Evolutionary conservation across 2,888 invertebrate genomes (phyloP), one percentile per base, ranked within the genome.

Genomic region (Temnothorax unifasciatus): DNA sequence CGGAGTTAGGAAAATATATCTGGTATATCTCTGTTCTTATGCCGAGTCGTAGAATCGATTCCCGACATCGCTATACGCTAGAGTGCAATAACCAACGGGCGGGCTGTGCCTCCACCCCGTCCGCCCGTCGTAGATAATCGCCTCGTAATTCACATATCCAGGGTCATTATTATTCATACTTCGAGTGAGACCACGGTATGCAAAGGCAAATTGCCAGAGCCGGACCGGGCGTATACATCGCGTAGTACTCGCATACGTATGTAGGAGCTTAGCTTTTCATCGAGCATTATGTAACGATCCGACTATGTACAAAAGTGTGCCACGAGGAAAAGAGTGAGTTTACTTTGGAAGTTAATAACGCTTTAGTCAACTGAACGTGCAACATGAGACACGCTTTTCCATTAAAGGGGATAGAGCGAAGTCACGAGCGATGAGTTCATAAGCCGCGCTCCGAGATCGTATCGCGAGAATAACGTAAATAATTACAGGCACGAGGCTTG

Each of bases 121-220:
- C 21, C 57, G 15, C 34, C 18, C 59, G 81, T 84, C 77, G 82
- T 83, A 81, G 90, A 90, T 90, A 90, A 90, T 90, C 90, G 90
- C 89, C 90, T 86, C 90, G 83, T 90, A 88, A 91, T 90, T 89
- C 90, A 90, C 87, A 86, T 90, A 89, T 90, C 85, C 86, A 86
- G 85, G 85, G 83, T 90, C 87, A 87, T 90, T 90, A 90, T 90
- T 90, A 90, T 90, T 90, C 90, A 90, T 90, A 90, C 88, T 88
- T 88, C 50, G 87, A 85, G 87, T 76, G 87, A 87, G 88, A 90
- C 82, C 87, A 63, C 86, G 85, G 77, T 90, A 83, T 84, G 86
- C 87, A 59, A 85, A 90, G 90, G 90, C 88, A 88, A 89, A 91
- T 86, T 90, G 89, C 91, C 90, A 90, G 76, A 90, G 76, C 84